Evolutionary conservation across 2,888 invertebrate genomes (phyloP).

Genomic region (Pantelozetes paolii): DNA sequence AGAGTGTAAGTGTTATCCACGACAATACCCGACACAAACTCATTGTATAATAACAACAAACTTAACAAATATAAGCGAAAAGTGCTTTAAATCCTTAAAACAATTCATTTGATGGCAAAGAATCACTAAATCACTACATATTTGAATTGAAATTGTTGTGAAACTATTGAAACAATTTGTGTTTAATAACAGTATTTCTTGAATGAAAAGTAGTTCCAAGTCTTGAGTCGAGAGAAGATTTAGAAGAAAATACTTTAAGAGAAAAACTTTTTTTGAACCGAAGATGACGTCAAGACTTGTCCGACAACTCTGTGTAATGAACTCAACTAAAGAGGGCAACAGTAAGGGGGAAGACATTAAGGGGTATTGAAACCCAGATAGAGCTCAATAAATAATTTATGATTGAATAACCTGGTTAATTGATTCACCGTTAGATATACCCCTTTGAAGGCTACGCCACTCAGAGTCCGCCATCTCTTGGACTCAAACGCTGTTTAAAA

Average conservation of each 20-base stretch:
- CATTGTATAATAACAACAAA: too few relatives aligned
- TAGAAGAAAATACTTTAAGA: neutral
- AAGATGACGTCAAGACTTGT: conserved; percentile 2
- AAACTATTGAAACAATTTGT: too few relatives aligned
- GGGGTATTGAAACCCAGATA: neutral
- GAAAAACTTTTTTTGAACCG: neutral
- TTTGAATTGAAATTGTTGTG: conserved; percentile 1
- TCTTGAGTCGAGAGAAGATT: neutral
- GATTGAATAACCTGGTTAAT: too few relatives aligned
- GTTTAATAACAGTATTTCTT: neutral
- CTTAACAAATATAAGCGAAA: too few relatives aligned
- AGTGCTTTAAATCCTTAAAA: too few relatives aligned
- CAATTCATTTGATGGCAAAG: too few relatives aligned
- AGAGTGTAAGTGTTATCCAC: neutral
- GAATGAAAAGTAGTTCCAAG: neutral
- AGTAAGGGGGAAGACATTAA: neutral
- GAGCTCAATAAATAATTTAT: neutral
- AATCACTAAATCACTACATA: neutral
- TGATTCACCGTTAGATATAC: too few relatives aligned
- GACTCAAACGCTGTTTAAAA: neutral
- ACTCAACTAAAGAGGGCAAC: neutral
- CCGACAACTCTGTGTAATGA: neutral
- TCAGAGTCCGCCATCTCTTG: conserved; percentile 28
- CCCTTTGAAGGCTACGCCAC: too few relatives aligned
- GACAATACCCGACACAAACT: neutral